Percentiles rank a stretch among this genome's conserved stretches.
These are phyloP conservation scores for Laspeyria flexula DNA, from an alignment of 2,888 invertebrate species.

Conservation along the genomic window DNA sequence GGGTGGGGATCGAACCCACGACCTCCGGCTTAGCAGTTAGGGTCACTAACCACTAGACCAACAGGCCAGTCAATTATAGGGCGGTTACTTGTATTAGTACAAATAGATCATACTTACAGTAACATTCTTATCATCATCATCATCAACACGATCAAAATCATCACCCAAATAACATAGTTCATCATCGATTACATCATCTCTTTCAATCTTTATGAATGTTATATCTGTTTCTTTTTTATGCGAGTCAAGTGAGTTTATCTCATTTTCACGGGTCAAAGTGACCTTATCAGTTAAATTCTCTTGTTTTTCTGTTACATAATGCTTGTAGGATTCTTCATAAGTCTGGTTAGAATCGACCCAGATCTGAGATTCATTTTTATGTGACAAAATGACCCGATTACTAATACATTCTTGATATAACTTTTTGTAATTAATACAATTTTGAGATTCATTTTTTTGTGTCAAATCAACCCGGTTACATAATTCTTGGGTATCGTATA, in stretches of 20 bases:
- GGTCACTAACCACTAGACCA: too few relatives aligned
- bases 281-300: too few relatives aligned
- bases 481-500: background rate
- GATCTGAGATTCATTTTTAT: background rate
- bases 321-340: background rate
- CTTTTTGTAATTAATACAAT: too few relatives aligned
- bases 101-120: constrained; percentile 39
- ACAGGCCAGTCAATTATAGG: too few relatives aligned
- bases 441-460: background rate
- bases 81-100: too few relatives aligned
- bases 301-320: background rate
- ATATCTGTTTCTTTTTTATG: constrained; percentile 14
- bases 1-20: too few relatives aligned
- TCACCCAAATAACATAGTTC: constrained; percentile 23
- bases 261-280: too few relatives aligned
- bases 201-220: constrained; percentile 55
- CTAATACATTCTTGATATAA: too few relatives aligned
- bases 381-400: background rate
- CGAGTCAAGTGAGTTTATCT: too few relatives aligned
- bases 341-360: background rate
- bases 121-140: constrained; percentile 21
- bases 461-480: background rate
- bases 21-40: too few relatives aligned
- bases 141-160: constrained; percentile 14
- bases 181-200: constrained; percentile 6